These are phyloP conservation scores for Cephus pygmeus DNA, from an alignment of 2,888 invertebrate genomes.

Conservation along the genomic window DNA sequence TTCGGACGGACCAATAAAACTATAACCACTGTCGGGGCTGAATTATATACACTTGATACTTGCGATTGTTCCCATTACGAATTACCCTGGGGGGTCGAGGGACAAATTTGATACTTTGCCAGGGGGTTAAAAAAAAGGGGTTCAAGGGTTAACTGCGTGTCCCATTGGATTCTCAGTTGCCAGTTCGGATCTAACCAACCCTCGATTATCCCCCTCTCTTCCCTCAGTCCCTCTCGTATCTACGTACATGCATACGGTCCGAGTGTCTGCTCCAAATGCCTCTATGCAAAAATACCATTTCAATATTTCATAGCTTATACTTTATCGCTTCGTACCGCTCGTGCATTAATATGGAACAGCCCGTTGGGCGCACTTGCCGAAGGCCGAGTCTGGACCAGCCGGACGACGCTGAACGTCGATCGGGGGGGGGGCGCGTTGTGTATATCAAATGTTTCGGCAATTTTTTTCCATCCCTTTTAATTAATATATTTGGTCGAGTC, in stretches of 20 bases:
- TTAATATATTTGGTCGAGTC: not conserved
- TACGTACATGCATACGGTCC: not conserved
- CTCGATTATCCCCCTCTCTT: not conserved
- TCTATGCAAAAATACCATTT: conserved; percentile 40
- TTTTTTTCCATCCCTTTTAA: not conserved
- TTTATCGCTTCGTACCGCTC: conserved; percentile 37
- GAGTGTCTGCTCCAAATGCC: not conserved
- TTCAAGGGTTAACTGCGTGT: not conserved
- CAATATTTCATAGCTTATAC: conserved; percentile 49
- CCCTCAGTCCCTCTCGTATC: not conserved
- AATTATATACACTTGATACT: conserved; percentile 32
- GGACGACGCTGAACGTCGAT: not conserved
- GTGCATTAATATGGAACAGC: conserved; percentile 23
- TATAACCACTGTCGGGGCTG: conserved; percentile 33
- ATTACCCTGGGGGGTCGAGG: conserved; percentile 23
- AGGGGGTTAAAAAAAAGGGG: not conserved
- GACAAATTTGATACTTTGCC: not conserved
- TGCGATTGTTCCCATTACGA: conserved; percentile 31
- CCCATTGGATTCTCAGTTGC: not conserved
- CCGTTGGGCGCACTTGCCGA: conserved; percentile 19
- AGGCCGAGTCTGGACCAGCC: not conserved
- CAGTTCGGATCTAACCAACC: not conserved
- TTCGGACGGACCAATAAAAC: conserved; percentile 27
- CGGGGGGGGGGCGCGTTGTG: not conserved
- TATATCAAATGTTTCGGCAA: not conserved